Evolutionary conservation across 2,888 invertebrate genomes (phyloP), one percentile per base, ranked within the genome.

Genomic region (Cabera pusaria): DNA sequence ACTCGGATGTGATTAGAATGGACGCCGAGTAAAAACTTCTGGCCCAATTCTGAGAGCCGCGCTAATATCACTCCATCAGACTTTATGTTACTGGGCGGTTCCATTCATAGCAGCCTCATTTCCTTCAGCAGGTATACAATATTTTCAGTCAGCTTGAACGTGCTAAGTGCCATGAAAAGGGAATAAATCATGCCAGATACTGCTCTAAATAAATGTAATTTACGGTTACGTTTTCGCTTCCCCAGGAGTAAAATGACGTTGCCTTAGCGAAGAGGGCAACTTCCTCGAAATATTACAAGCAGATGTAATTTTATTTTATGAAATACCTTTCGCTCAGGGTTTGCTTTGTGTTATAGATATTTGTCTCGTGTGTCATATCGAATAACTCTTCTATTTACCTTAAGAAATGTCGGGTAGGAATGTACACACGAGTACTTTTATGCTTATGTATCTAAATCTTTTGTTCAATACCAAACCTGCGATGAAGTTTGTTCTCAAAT

Each of bases 181-280:
- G 61, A 69, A 77, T 77, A 77, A 73, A 77, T 74, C 73, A 76
- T 67, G 62, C 61, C 65, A 68, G 72, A 72, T 72, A 72, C 67
- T 71, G 69, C 64, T 70, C 61, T 72, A 74, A 73, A 74, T 77
- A 74, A 74, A 74, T 61, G 70, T 71, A 74, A 75, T 73, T 74
- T 72, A 75, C 69, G 67, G 66, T 65, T 63, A 67, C 75, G 60
- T 36, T 64, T 66, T 74, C 67, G 60, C 63, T 59, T 64, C 70
- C 65, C 60, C 47, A 46, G 49, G 64, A 70, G 70, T 64, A 62
- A 72, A 69, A 71, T 73, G 65, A 72, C 41, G 41, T 31, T 61
- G 61, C 54, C 35, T 38, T 21, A 35, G 35, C 31, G 22, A 35
- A 29, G 47, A 52, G 52, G 54, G 49, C 44, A 42, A 42, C 41